A percentile compares a stretch with the other conserved stretches of the same genome.
phyloP scores from a whole-genome alignment of 2,113 vertebrate genomes.

The Grantiella picta region DNA sequence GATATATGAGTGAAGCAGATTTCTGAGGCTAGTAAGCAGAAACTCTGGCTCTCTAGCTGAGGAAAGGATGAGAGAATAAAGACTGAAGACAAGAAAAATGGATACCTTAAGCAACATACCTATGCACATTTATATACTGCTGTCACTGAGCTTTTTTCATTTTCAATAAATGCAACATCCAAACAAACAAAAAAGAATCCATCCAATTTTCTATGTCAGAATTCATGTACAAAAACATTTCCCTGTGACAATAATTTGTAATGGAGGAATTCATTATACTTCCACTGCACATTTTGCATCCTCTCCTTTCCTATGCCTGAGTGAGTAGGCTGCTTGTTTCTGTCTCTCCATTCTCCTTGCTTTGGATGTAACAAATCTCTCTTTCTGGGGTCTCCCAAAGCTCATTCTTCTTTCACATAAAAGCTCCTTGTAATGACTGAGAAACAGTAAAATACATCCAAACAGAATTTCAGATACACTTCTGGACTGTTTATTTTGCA shows the following conservation, averaged over 20 bases:
- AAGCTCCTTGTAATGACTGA: not conserved
- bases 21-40: conserved; percentile 50
- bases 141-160: conserved; percentile 7
- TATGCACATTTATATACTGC: conserved; percentile 17
- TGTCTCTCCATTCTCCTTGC: not conserved
- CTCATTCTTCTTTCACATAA: conserved; percentile 16
- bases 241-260: conserved; percentile 37
- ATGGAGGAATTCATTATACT: conserved; percentile 23
- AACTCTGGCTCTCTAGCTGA: not conserved
- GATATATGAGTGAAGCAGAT: conserved; percentile 20
- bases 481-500: not conserved
- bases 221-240: conserved; percentile 48
- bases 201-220: conserved; percentile 35
- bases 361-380: conserved; percentile 13
- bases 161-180: conserved; percentile 19
- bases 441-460: not conserved
- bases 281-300: conserved; percentile 3
- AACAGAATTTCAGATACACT: not conserved
- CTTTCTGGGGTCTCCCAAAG: not conserved
- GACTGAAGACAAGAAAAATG: conserved; percentile 34
- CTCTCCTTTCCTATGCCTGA: not conserved
- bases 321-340: not conserved
- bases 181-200: conserved; percentile 44
- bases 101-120: conserved; percentile 7
- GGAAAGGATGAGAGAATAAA: conserved; percentile 19